phyloP scores from a whole-genome alignment of 1,140 invertebrate genomes.

The Neoseiulus cucumeris region DNA sequence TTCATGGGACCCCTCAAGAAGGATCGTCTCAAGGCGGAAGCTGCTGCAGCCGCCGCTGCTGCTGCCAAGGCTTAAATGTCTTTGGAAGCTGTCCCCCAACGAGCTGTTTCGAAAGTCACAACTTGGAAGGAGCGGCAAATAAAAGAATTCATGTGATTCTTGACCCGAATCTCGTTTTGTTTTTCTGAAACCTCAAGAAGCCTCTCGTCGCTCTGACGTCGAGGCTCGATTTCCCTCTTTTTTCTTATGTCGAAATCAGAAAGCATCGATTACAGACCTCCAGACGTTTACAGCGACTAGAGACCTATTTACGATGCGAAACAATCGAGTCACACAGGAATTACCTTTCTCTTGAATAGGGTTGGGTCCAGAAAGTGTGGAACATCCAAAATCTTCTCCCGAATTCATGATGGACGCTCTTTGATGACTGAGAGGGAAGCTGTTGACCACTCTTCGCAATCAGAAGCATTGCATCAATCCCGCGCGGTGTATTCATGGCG shows the following conservation, averaged over 20 bases:
- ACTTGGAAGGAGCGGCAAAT: too few species aligned
- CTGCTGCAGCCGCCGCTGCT: constrained; percentile 30
- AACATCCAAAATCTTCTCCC: not conserved
- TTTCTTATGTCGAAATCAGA: too few species aligned
- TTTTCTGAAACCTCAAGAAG: too few species aligned
- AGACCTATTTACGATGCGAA: constrained; percentile 9
- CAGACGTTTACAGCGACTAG: not conserved
- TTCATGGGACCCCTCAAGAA: constrained; percentile 97
- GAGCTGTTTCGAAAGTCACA: too few species aligned
- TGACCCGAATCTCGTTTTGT: too few species aligned
- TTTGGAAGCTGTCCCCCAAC: too few species aligned
- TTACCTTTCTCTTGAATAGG: not conserved
- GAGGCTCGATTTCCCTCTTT: too few species aligned
- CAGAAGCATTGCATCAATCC: not conserved
- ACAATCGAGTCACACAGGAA: not conserved
- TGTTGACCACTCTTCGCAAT: not conserved
- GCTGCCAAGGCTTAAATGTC: constrained; percentile 12
- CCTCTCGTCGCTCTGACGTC: too few species aligned
- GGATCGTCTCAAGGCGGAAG: constrained; percentile 62
- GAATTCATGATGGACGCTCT: not conserved
- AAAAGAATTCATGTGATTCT: too few species aligned
- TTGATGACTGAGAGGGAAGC: too few species aligned
- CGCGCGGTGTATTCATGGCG: not conserved
- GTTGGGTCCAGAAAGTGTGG: constrained; percentile 6
- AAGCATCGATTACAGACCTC: constrained; percentile 5